Evolutionary conservation across 2,888 invertebrate genomes (phyloP).

Genomic region (Danaus chrysippus): DNA sequence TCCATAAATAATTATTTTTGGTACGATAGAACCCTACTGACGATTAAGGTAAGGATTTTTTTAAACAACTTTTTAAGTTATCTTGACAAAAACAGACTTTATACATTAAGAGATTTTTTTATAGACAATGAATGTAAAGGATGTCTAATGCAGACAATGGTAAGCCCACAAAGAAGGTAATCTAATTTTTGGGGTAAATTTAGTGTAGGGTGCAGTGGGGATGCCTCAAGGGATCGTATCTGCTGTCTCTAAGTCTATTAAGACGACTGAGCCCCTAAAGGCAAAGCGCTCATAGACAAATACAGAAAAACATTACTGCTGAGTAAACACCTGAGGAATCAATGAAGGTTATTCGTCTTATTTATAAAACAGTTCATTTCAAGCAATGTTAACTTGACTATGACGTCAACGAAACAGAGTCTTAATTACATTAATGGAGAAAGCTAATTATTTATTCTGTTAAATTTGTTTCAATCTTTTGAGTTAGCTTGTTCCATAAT

Average conservation of each 20-base stretch:
- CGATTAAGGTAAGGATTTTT: too few relatives aligned
- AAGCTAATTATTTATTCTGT: too few relatives aligned
- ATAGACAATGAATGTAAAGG: conserved; percentile 4
- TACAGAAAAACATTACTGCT: conserved; percentile 66
- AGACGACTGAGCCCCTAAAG: conserved; percentile 64
- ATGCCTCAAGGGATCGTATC: conserved; percentile 62
- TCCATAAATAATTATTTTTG: too few relatives aligned
- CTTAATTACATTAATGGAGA: too few relatives aligned
- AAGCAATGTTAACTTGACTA: too few relatives aligned
- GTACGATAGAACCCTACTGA: too few relatives aligned
- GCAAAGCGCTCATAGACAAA: conserved; percentile 52
- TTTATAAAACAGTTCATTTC: background rate
- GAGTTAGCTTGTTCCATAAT: too few relatives aligned
- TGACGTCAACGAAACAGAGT: too few relatives aligned
- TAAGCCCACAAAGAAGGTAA: conserved; percentile 61
- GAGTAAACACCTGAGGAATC: conserved; percentile 63
- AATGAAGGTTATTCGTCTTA: conserved; percentile 51
- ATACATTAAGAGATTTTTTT: background rate
- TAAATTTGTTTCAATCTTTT: too few relatives aligned
- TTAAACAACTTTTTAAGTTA: background rate
- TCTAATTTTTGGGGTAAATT: conserved; percentile 55
- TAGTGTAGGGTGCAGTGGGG: conserved; percentile 52
- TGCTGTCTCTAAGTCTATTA: conserved; percentile 73
- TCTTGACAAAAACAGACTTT: background rate
- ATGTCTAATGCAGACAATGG: conserved; percentile 41